phyloP scores from a whole-genome alignment of 2,797 vertebrate species.

The Luscinia megarhynchos region DNA sequence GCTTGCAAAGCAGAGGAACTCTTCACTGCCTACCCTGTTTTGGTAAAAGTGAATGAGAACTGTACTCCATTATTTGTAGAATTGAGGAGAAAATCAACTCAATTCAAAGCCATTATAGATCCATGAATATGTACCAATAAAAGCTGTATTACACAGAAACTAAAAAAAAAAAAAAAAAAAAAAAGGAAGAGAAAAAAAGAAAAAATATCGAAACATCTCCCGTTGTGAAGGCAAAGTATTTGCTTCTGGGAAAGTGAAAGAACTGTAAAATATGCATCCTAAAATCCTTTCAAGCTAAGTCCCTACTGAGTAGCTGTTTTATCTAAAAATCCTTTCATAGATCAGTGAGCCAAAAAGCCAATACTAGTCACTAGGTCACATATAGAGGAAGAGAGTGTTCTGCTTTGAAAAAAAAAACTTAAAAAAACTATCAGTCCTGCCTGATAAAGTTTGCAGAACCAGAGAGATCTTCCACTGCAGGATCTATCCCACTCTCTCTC shows the following conservation, averaged over 20 bases:
- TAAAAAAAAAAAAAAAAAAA: not conserved
- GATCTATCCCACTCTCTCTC: not conserved
- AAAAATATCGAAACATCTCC: fast-evolving
- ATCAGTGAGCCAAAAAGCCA: slow-evolving; percentile 34
- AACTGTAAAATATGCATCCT: not conserved
- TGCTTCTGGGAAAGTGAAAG: slow-evolving; percentile 1
- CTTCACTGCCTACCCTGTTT: not conserved
- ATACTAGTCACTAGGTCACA: slow-evolving; percentile 5
- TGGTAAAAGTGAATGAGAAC: not conserved
- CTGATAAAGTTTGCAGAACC: not conserved
- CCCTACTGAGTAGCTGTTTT: not conserved
- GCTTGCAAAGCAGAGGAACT: not conserved
- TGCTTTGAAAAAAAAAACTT: not conserved
- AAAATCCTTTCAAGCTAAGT: not conserved
- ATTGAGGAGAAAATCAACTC: not conserved
- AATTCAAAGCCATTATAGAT: not conserved
- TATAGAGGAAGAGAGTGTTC: not conserved
- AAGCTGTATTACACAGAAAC: not conserved
- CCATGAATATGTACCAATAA: not conserved
- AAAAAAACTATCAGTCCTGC: not conserved
- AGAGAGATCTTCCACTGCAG: not conserved
- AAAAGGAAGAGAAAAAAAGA: too few relatives aligned
- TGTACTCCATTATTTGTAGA: not conserved
- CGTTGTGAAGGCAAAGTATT: not conserved
- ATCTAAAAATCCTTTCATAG: slow-evolving; percentile 48